phyloP scores from a whole-genome alignment of 2,888 invertebrate genomes.

The Epirrita christyi region DNA sequence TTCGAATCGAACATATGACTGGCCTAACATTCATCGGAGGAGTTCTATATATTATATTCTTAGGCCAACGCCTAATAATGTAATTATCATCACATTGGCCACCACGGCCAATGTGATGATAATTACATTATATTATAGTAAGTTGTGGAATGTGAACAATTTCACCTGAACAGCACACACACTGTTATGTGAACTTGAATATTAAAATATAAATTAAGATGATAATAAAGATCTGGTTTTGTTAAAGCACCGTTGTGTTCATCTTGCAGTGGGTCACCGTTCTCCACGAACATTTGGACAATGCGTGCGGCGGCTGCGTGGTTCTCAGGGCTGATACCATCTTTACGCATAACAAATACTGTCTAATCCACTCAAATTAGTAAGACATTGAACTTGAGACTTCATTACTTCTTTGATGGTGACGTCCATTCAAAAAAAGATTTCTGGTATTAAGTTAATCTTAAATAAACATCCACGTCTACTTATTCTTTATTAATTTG shows the following conservation, averaged over 20 bases:
- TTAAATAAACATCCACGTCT: too few species aligned
- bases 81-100: too few species aligned
- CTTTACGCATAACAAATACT: conserved; percentile 32
- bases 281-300: conserved; percentile 52
- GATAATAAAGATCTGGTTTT: conserved; percentile 47
- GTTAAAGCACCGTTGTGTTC: conserved; percentile 61
- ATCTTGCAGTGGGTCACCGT: conserved; percentile 49
- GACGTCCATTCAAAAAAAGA: too few species aligned
- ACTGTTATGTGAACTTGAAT: conserved; percentile 41
- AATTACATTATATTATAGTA: not conserved
- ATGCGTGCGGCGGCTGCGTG: conserved; percentile 33
- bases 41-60: too few species aligned
- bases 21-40: too few species aligned
- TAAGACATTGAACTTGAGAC: conserved; percentile 24
- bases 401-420: too few species aligned
- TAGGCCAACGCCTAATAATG: too few species aligned
- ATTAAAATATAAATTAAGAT: conserved; percentile 45
- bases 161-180: not conserved
- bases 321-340: conserved; percentile 35
- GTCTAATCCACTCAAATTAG: conserved; percentile 14
- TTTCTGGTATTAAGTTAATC: too few species aligned
- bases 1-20: too few species aligned
- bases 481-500: too few species aligned
- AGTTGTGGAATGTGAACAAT: conserved; percentile 5
- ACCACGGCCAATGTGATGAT: too few species aligned